Evolutionary conservation across 2,797 vertebrate genomes (phyloP).

Genomic region (Chelon labrosus): DNA sequence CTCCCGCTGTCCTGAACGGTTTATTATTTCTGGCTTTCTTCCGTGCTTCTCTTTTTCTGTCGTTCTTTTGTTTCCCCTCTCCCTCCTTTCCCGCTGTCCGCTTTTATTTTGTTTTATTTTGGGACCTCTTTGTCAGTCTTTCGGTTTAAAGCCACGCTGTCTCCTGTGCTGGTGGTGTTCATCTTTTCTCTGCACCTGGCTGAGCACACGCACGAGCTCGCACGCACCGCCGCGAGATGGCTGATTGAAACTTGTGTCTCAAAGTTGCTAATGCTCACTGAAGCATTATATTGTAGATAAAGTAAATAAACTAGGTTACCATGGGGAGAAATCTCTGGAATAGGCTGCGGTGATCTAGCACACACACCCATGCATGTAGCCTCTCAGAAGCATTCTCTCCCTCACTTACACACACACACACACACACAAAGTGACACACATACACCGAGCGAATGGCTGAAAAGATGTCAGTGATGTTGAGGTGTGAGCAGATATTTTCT

Average conservation of each 20-base stretch:
- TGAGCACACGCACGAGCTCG: conserved; percentile 65
- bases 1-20: conserved; percentile 45
- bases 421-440: conserved; percentile 57
- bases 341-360: conserved; percentile 90
- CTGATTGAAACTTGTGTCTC: conserved; percentile 95
- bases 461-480: conserved; percentile 72
- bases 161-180: conserved; percentile 63
- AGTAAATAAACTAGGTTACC: conserved; percentile 97
- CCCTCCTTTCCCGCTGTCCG: conserved; percentile 41
- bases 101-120: conserved; percentile 75
- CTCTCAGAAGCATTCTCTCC: conserved; percentile 38
- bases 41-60: conserved; percentile 42
- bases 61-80: conserved; percentile 42
- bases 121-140: conserved; percentile 70
- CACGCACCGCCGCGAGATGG: conserved; percentile 75
- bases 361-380: conserved; percentile 64
- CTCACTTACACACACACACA: conserved; percentile 40
- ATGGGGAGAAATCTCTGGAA: conserved; percentile 91
- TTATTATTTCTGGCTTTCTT: conserved; percentile 58
- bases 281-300: conserved; percentile 98
- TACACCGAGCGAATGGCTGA: conserved; percentile 52
- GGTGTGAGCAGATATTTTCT: conserved; percentile 74
- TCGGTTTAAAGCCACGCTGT: conserved; percentile 52
- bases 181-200: conserved; percentile 77
- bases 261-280: conserved; percentile 95